Base-by-base conservation (phyloP, 2,113 vertebrate species). In the Anser brachyrhynchus region DNA sequence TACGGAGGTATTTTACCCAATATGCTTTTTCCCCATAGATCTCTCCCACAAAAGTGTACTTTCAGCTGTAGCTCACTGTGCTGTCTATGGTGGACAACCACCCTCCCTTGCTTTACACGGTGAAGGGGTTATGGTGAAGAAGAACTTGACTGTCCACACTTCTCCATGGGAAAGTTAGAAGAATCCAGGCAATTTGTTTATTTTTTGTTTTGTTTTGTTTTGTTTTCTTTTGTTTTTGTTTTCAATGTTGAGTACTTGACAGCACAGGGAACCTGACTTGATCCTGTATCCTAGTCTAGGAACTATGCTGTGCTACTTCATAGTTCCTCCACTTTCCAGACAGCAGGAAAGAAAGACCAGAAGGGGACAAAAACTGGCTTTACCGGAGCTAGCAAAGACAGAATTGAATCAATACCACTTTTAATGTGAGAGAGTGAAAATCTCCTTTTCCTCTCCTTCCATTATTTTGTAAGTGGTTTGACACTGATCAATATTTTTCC, bases 401-500 rank as follows among this genome's bases (percentile, higher is more conserved):
- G 64, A 74, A 74, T 2, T 67, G 11, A 91, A 91, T 95, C 94
- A 87, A 91, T 93, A 69, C 26, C 28, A 22, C 66, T 92, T 87
- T 72, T 78, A 69, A 73, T 61, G 69, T 62, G 69, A 72, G 35
- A 79, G 70, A 65, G 16, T 78, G 54, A 89, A 84, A 90, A 22
- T 44, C 43, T 78, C 17, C 43, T 85, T 95, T 90, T 6, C 22
- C 26, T 78, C 29, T 92, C 44, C 13, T 84, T 93, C 57, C 39
- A 49, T 93, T 87, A 76, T 29, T 97, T 89, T 78, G 61, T 61
- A 49, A 91, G 39, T 76, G 49, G 33, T 91, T 92, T 91, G 52
- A 84, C 28, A 23, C 33, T 57, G 49, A 89, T 83, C 66, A 58
- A 73, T 95, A 84, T 61, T 58, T 78, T 82, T 29, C 35, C 33